Conservation (phyloP, 2,797 vertebrate species). For the Micromesistius poutassou region DNA sequence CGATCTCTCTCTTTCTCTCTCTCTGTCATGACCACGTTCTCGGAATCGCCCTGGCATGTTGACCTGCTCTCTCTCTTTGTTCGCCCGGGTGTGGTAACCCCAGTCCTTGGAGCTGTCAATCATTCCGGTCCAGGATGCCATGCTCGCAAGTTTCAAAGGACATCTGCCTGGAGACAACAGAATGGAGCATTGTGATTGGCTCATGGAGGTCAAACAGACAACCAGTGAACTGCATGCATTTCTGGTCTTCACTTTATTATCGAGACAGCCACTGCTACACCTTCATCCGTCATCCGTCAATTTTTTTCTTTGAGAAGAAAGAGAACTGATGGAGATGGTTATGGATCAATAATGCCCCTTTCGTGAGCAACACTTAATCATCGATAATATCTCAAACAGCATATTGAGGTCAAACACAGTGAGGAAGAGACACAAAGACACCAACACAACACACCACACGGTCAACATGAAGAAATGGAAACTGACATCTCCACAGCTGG, state of each 20-base stretch:
- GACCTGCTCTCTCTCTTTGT: slow-evolving; percentile 34
- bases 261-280: background rate
- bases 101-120: slow-evolving; percentile 38
- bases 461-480: background rate
- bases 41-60: slow-evolving; percentile 6
- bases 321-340: slow-evolving; percentile 2
- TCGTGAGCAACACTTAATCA: background rate
- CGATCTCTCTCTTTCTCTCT: slow-evolving; percentile 31
- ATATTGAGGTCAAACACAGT: slow-evolving; percentile 35
- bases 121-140: slow-evolving; percentile 27
- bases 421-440: background rate
- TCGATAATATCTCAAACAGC: slow-evolving; percentile 17
- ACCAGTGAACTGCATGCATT: background rate
- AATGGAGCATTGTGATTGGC: slow-evolving; percentile 2
- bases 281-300: background rate
- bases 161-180: slow-evolving; percentile 43
- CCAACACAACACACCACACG: background rate
- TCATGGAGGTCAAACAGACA: background rate
- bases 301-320: background rate
- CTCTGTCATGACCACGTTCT: background rate
- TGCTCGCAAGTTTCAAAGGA: slow-evolving; percentile 26
- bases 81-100: slow-evolving; percentile 40
- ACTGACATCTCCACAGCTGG: background rate
- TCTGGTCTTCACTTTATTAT: background rate
- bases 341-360: slow-evolving; percentile 17